Conservation (phyloP, 1,140 invertebrate genomes). For the Drosophila quadrilineata region DNA sequence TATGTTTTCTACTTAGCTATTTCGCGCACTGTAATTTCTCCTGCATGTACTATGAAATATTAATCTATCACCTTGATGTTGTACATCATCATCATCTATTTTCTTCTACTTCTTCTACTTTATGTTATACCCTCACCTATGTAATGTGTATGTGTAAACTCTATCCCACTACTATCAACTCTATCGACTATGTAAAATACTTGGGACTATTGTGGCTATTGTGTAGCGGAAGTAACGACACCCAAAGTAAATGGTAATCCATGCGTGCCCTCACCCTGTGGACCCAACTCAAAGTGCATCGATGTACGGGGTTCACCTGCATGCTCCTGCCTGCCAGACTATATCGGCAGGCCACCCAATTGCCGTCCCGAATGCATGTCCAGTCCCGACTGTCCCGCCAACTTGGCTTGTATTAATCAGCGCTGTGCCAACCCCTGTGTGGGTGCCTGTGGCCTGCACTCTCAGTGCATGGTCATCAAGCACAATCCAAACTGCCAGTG, state of each 20-base stretch:
- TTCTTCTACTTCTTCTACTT: constrained; percentile 51
- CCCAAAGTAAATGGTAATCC: constrained; percentile 72
- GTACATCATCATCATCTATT: too few species aligned
- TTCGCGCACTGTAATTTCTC: constrained; percentile 21
- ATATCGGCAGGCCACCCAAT: constrained; percentile 89
- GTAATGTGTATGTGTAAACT: constrained; percentile 54
- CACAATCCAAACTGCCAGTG: constrained; percentile 89
- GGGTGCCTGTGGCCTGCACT: constrained; percentile 88
- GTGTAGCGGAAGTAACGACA: constrained; percentile 61
- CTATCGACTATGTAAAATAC: constrained; percentile 50
- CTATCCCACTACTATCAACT: constrained; percentile 38
- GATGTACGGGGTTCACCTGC: constrained; percentile 87
- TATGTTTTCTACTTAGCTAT: too few species aligned
- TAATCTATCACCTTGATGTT: constrained; percentile 61
- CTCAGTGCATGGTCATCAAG: constrained; percentile 89
- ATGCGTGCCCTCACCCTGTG: constrained; percentile 89
- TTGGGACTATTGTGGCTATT: constrained; percentile 28
- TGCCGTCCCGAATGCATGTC: constrained; percentile 90
- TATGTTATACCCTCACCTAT: constrained; percentile 57
- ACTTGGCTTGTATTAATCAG: constrained; percentile 89
- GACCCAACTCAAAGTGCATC: constrained; percentile 89
- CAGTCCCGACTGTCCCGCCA: constrained; percentile 87
- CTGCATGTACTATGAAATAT: constrained; percentile 80
- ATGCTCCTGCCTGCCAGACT: constrained; percentile 88
- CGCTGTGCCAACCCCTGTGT: constrained; percentile 91